These are phyloP conservation scores for Molossus alvarezi DNA, from an alignment of 2,797 vertebrate species.

Conservation along the genomic window DNA sequence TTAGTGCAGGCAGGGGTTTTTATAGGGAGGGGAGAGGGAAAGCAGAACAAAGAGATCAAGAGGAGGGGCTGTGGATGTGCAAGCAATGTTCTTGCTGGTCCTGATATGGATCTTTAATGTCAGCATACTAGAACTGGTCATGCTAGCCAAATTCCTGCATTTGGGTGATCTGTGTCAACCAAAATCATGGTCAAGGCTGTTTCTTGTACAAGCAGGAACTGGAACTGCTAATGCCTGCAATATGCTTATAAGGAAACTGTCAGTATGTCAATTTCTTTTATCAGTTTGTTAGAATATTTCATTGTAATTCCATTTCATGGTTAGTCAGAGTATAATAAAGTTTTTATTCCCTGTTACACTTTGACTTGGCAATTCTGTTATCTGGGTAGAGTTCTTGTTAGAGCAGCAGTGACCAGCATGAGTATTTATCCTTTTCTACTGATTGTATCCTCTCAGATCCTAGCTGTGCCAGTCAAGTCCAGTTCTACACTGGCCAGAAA, in stretches of 20 bases:
- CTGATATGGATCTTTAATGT: not conserved
- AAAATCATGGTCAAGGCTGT: not conserved
- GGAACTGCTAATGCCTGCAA: not conserved
- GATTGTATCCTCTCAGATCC: not conserved
- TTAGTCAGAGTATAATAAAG: not conserved
- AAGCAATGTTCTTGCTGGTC: not conserved
- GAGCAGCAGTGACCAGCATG: not conserved
- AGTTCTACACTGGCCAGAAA: conserved; percentile 23
- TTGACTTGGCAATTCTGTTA: not conserved
- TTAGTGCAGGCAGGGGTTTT: not conserved
- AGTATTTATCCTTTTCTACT: not conserved
- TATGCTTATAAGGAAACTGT: not conserved
- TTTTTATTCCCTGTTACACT: not conserved
- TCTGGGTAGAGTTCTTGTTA: conserved; percentile 54
- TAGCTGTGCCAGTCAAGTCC: not conserved
- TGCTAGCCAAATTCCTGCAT: not conserved
- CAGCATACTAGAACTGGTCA: not conserved
- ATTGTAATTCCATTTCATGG: not conserved
- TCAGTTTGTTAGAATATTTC: not conserved
- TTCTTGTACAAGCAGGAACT: not conserved
- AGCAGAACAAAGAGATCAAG: not conserved
- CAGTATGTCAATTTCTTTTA: not conserved
- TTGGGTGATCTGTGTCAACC: not conserved
- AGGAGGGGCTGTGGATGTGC: not conserved
- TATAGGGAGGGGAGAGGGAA: not conserved